Base-by-base conservation (phyloP, 2,797 vertebrate genomes). In the Sitta carolinensis region DNA sequence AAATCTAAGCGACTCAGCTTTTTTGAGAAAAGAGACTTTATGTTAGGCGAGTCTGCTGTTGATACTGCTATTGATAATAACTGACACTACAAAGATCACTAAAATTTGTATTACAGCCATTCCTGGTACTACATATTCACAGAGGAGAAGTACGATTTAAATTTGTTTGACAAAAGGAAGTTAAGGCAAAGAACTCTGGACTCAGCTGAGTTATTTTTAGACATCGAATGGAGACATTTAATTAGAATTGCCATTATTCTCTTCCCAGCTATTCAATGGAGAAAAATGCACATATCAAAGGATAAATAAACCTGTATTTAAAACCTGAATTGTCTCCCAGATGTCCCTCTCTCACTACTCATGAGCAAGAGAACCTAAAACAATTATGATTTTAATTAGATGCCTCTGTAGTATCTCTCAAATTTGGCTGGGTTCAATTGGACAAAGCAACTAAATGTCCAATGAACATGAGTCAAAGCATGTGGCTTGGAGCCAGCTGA, bases 271-370 rank as follows among this genome's bases (percentile, higher is more conserved):
- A 86, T 48, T 75, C 69, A 93, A 32, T 34, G 55, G 74, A 90
- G 67, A 78, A 89, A 86, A 59, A 75, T 30, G 75, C 50, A 40
- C 9, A 59, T 25, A 92, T 73, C 66, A 89, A 92, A 96, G 43
- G 55, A 73, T 54, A 95, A 90, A 92, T 84, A 92, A 95, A 92
- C 40, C 48, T 75, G 25, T 81, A 69, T 92, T 90, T 93, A 82
- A 90, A 87, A 90, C 48, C 48, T 73, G 58, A 94, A 62, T 89
- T 84, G 19, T 69, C 20, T 92, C 77, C 91, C 59, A 75, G 74
- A 89, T 51, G n/a, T 78, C 26, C 6, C 4, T 90, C 19, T 88
- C 20, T 92, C 62, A 54, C n/a, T 62, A 58, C 40, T 76, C 40
- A 62, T 3, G 13, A 76, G 11, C 14, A 66, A 42, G 52, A 66